Evolutionary conservation across 2,888 invertebrate genomes (phyloP), one percentile per base, ranked within the genome.

Genomic region (Carabus problematicus): DNA sequence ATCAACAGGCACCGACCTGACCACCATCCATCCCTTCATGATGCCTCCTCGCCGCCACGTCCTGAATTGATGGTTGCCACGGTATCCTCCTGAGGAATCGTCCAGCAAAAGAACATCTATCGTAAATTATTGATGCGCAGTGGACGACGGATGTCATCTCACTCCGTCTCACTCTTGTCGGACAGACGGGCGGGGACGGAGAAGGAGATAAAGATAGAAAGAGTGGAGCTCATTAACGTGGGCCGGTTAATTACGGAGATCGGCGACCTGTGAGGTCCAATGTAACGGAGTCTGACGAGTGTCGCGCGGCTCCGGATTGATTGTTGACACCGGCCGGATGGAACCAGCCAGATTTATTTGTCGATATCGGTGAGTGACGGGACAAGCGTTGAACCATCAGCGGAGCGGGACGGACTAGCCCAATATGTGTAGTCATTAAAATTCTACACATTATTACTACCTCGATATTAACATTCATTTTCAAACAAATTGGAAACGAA

Each of bases 1-100:
- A 14, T 16, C 52, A 40, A 43, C 40, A 45, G 45, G 45, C 41
- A 42, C 47, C 45, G 16, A 43, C 19, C 62, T 18, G 62, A 47
- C 39, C 66, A 66, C 62, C 59, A 47, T 49, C 60, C 61, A 61
- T 64, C 66, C 64, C 64, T 64, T 64, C 64, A 70, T 58, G 59
- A 47, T 54, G 66, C 18, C 60, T 60, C 66, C 42, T 29, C 18
- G 29, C 56, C 29, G 19, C 29, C 56, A 9, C 56, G 39, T 14
- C 55, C 8, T 55, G 55, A 55, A 55, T 55, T 55, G 55, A 55
- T 55, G 55, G 19, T 9, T 8, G 3, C 60, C 1, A 29, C 29
- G 6, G 3, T 16, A 60, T 42, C 42, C 60, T 19, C 19, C 11
- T 19, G 29, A 56, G 64, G 29, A 55, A 29, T 52, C 47, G 19